Evolutionary conservation across 2,888 invertebrate genomes (phyloP), one percentile per base, ranked within the genome.

Genomic region (Drosophila diplacantha): DNA sequence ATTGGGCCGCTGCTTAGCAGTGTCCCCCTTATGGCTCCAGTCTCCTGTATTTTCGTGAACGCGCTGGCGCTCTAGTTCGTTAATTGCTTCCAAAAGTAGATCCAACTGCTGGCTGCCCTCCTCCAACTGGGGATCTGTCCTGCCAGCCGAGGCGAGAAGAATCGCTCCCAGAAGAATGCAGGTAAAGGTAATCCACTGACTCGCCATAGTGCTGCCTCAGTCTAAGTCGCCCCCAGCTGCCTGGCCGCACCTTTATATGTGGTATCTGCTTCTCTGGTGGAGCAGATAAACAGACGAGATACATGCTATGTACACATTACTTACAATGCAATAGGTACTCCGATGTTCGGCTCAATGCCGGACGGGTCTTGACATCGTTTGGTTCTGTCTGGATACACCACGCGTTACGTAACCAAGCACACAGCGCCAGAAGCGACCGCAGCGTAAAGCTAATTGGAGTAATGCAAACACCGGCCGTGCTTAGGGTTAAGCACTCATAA

Each of bases 41-140:
- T 4, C 12, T 9, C 26, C 22, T 6, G 24, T 20, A 9, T 46
- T 35, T 6, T 35, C 22, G 6, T n/a, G 9, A 2, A 41, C 3
- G 14, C 81, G 67, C 41, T 68, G 56, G 37, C 59, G 18, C 34
- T 78, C 78, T 1, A 59, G 62, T 20, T 68, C 59, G 38, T 83
- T 78, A 11, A 78, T 74, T 11, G 71, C 56, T 38, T 67, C 64
- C 34, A 78, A 14, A 1, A 67, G 61, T 1, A 35, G 50, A n/a
- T 50, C 61, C 69, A 71, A 68, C 34, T 72, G 29, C 3, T 54
- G 60, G 16, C 47, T 34, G 32, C 20, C 18, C 31, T 35, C 31
- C n/a, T 39, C n/a, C 3, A 9, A 16, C 16, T 47, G 16, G 3
- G n/a, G 32, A 6, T 8, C 35, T 20, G 12, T 20, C 5, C 3